A percentile compares a stretch with the other conserved stretches of the same genome.
These are phyloP conservation scores for Zygothrica quintamaculata DNA, from an alignment of 2,888 invertebrate genomes.

Conservation along the genomic window DNA sequence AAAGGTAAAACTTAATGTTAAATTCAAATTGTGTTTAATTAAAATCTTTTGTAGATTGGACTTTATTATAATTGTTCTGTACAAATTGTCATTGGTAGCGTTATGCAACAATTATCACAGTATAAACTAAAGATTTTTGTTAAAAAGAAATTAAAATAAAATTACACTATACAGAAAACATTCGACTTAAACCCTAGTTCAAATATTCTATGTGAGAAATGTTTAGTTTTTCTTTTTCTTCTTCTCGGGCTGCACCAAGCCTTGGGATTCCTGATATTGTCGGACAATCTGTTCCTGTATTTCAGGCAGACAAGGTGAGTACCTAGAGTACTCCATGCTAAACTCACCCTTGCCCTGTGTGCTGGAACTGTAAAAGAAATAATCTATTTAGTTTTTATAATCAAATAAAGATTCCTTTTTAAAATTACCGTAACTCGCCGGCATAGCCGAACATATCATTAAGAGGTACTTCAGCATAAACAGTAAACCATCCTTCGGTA, in stretches of 20 bases:
- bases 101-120: slow-evolving; percentile 67
- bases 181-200: slow-evolving; percentile 43
- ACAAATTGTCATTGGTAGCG: slow-evolving; percentile 46
- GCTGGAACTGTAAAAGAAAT: slow-evolving; percentile 87
- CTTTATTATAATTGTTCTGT: slow-evolving; percentile 47
- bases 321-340: slow-evolving; percentile 98
- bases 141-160: slow-evolving; percentile 43
- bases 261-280: slow-evolving; percentile 89
- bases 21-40: no score
- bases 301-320: slow-evolving; percentile 92
- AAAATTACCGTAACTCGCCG: slow-evolving; percentile 90
- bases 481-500: slow-evolving; percentile 93
- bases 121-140: slow-evolving; percentile 61
- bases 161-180: slow-evolving; percentile 45
- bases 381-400: neutral
- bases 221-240: slow-evolving; percentile 87
- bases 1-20: no score
- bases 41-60: slow-evolving; percentile 13
- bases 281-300: slow-evolving; percentile 92
- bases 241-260: slow-evolving; percentile 87
- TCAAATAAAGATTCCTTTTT: neutral
- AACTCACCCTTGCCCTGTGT: slow-evolving; percentile 99
- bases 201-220: slow-evolving; percentile 14
- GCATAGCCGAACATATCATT: slow-evolving; percentile 99
- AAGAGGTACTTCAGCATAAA: slow-evolving; percentile 96